These are phyloP conservation scores for Synanthedon tipuliformis DNA, from an alignment of 2,888 invertebrate species.

Conservation along the genomic window DNA sequence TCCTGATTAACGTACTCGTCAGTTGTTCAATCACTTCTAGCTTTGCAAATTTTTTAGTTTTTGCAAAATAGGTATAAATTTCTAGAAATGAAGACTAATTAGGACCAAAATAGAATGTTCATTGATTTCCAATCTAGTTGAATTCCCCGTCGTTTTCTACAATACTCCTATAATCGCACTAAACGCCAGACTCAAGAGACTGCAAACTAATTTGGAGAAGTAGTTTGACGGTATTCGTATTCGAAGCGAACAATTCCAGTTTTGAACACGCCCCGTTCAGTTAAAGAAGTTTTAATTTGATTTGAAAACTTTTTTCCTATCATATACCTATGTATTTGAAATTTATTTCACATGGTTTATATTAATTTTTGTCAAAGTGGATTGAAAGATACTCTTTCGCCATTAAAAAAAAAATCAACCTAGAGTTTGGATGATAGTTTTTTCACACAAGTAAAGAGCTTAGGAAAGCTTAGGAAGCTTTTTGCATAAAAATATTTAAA, in stretches of 20 bases:
- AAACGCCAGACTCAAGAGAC: conserved; percentile 13
- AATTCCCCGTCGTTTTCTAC: not conserved
- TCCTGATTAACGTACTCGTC: no score
- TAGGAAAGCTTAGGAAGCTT: no score
- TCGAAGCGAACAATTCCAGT: conserved; percentile 16
- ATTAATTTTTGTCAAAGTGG: no score
- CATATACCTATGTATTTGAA: conserved; percentile 5
- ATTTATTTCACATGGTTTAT: conserved; percentile 2
- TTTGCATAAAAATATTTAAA: no score
- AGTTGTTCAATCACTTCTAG: no score
- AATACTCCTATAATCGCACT: conserved; percentile 3
- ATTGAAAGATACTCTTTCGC: no score
- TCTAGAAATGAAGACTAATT: not conserved
- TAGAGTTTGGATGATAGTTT: no score
- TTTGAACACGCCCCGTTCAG: conserved; percentile 16
- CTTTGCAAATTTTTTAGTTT: no score
- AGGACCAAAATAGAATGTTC: no score
- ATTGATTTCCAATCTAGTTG: not conserved
- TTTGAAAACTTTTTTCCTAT: not conserved
- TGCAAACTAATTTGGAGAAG: conserved; percentile 22
- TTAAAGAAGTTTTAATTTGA: conserved; percentile 19
- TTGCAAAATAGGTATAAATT: not conserved
- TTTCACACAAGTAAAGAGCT: no score
- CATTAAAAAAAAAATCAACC: no score
- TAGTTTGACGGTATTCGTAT: conserved; percentile 16